Conservation (phyloP, 2,888 invertebrate species). For the Megalurothrips usitatus region DNA sequence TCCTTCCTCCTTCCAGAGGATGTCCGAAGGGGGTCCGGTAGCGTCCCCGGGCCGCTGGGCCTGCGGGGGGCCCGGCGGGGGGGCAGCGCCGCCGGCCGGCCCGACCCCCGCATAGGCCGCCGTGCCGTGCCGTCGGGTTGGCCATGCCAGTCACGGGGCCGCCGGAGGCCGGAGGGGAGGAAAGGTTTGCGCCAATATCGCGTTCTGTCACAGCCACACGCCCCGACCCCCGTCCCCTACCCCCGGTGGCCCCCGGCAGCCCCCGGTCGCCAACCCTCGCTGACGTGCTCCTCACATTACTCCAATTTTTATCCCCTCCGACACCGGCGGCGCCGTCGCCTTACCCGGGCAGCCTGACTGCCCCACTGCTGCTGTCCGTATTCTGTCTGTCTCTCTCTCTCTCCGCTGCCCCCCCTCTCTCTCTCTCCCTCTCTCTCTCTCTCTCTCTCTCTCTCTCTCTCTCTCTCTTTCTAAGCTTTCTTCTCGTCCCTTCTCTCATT, state of each 20-base stretch:
- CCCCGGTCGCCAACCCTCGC: not conserved
- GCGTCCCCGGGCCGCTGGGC: not conserved
- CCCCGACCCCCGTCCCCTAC: not conserved
- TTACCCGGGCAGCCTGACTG: too few species aligned
- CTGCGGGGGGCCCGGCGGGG: not conserved
- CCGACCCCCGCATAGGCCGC: not conserved
- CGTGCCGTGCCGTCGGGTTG: not conserved
- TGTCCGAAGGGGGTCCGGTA: too few species aligned
- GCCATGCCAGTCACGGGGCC: not conserved
- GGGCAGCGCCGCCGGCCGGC: not conserved
- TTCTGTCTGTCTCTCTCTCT: too few species aligned
- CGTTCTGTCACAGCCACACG: not conserved
- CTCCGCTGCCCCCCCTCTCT: too few species aligned
- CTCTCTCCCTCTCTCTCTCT: too few species aligned
- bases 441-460: too few species aligned
- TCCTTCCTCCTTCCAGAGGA: too few species aligned
- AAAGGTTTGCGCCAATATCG: slow-evolving; percentile 22
- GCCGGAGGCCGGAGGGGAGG: not conserved
- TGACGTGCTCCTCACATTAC: slow-evolving; percentile 8
- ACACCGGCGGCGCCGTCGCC: too few species aligned
- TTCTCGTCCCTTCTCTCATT: too few species aligned
- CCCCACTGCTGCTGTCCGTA: too few species aligned
- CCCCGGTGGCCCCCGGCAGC: not conserved
- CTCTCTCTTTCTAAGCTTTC: too few species aligned
- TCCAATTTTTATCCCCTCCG: not conserved